A percentile compares a stretch with the other conserved stretches of the same genome.
These are phyloP conservation scores for Streblospio benedicti DNA, from an alignment of 1,140 invertebrate genomes.

Conservation along the genomic window DNA sequence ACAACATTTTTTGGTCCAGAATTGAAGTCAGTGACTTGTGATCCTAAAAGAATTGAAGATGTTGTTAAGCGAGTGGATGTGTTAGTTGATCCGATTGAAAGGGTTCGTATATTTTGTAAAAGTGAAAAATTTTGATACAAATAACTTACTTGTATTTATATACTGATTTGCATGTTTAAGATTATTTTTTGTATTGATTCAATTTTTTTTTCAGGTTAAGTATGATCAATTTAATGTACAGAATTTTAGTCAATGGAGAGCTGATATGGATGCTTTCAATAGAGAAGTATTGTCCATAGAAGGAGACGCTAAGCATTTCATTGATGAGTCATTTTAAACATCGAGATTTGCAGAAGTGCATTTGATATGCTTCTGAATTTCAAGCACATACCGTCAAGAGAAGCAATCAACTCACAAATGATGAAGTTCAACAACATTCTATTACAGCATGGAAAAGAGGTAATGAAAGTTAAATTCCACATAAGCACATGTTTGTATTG, in stretches of 20 bases:
- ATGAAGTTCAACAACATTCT: constrained; percentile 78
- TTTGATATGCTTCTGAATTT: constrained; percentile 71
- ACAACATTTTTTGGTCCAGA: constrained; percentile 80
- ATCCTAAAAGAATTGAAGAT: constrained; percentile 73
- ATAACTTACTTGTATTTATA: no score
- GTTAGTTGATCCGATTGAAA: constrained; percentile 63
- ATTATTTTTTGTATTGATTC: no score
- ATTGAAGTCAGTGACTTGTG: constrained; percentile 72
- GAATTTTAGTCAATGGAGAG: constrained; percentile 73
- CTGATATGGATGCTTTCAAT: constrained; percentile 65
- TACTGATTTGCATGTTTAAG: no score
- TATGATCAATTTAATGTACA: constrained; percentile 71
- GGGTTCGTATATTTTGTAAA: constrained; percentile 37
- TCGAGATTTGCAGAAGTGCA: constrained; percentile 69
- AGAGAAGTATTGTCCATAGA: constrained; percentile 65
- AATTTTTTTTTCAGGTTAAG: constrained; percentile 56
- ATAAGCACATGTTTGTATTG: not conserved
- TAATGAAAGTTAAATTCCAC: constrained; percentile 32
- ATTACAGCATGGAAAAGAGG: constrained; percentile 71
- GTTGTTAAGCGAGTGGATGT: constrained; percentile 64
- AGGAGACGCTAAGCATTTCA: constrained; percentile 70
- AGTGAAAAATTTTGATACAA: no score
- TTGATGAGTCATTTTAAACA: constrained; percentile 73
- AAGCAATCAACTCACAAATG: constrained; percentile 61
- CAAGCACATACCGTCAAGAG: constrained; percentile 64